A percentile compares a stretch with the other conserved stretches of the same genome.
Evolutionary conservation across 2,797 vertebrate genomes (phyloP).

Genomic region (Morelia viridis): DNA sequence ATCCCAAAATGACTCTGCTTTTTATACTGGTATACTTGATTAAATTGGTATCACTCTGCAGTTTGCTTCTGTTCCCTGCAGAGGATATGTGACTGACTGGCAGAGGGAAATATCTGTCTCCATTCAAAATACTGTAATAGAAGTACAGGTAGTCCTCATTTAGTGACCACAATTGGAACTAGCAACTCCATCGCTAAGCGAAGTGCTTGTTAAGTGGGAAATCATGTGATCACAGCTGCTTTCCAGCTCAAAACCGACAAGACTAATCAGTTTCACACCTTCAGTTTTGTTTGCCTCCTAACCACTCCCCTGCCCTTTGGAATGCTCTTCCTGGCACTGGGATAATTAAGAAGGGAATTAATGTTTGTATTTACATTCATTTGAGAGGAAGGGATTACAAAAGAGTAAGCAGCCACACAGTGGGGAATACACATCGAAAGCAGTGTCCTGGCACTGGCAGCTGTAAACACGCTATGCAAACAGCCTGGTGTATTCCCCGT

Average conservation of each 20-base stretch:
- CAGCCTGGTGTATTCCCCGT: background rate
- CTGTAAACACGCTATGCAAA: background rate
- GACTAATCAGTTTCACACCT: background rate
- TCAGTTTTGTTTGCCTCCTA: background rate
- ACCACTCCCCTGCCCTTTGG: background rate
- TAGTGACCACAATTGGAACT: background rate
- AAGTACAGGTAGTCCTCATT: background rate
- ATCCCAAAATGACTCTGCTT: background rate
- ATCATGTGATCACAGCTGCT: too few species aligned
- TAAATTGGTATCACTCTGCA: background rate
- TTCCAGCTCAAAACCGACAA: background rate
- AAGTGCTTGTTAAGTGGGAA: too few species aligned
- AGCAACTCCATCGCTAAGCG: background rate
- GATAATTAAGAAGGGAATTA: background rate
- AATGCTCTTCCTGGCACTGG: background rate
- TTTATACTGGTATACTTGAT: constrained; percentile 19
- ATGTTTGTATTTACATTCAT: background rate
- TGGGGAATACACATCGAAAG: background rate
- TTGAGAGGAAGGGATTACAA: background rate
- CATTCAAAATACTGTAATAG: background rate
- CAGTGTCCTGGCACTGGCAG: background rate
- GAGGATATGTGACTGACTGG: background rate
- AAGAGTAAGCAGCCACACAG: background rate
- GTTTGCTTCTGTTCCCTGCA: constrained; percentile 5
- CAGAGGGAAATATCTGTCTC: background rate